Percentiles rank a stretch among this genome's conserved stretches.
phyloP scores from a whole-genome alignment of 35 echinoderm and acorn worm genomes.

The Acanthaster planci region DNA sequence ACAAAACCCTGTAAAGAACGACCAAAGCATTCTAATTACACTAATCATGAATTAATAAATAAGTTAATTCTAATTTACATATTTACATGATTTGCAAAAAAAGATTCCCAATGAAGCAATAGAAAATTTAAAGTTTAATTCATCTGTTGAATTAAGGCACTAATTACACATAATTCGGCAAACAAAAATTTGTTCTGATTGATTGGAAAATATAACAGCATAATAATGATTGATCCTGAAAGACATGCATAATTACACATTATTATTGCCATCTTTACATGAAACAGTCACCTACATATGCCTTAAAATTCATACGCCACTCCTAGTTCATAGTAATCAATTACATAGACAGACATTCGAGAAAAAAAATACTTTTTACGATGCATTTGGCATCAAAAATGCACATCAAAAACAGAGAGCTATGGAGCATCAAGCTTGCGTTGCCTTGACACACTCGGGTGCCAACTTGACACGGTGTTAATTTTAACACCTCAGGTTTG shows the following conservation, averaged over 20 bases:
- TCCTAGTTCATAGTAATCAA: no score
- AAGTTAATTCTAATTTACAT: background rate
- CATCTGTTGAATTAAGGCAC: constrained; percentile 14
- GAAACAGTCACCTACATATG: background rate
- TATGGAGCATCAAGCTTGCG: no score
- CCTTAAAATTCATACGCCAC: no score
- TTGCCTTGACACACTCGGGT: no score
- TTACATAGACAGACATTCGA: no score
- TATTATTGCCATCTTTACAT: constrained; percentile 3
- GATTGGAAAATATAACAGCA: background rate
- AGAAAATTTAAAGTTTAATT: background rate
- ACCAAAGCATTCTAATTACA: background rate
- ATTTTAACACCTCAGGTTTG: no score
- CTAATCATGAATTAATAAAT: constrained; percentile 4
- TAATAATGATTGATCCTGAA: background rate
- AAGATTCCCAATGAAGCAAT: background rate
- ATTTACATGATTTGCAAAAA: background rate
- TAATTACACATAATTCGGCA: background rate
- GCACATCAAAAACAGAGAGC: no score
- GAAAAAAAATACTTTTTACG: no score
- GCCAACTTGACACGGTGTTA: no score
- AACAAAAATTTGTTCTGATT: constrained; percentile 1
- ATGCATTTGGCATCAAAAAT: no score
- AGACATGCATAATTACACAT: background rate
- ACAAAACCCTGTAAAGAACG: background rate